Evolutionary conservation across 2,888 invertebrate genomes (phyloP), one percentile per base, ranked within the genome.

Genomic region (Idaea biselata): DNA sequence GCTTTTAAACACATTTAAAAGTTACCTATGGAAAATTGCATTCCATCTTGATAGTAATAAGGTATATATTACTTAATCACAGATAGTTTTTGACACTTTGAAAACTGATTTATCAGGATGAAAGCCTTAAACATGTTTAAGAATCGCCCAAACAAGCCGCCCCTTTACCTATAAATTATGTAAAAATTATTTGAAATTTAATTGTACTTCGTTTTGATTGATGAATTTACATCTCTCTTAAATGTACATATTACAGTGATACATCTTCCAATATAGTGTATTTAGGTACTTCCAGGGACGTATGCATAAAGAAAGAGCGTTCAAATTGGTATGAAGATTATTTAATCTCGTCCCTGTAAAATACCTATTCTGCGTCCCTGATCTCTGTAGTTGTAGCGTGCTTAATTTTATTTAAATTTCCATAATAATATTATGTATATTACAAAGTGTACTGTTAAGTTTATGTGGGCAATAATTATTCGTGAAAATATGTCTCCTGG

Each of bases 401-500:
- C 60, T 55, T 56, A 18, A 8, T 65, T 60, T 61, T 58, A 63
- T 53, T 64, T 58, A 31, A 63, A 62, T 67, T 63, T 58, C 60
- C 63, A 61, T 63, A 58, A 11, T 18, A 55, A 33, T 58, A 60
- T 63, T 55, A 33, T 58, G 58, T 60, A 61, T 60, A 64, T 62
- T 65, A 62, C 58, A 60, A 61, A 61, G 54, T 68, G 63, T 68
- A 71, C 60, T 11, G 64, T 66, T 64, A 66, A 71, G 63, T 65
- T 78, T 82, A 86, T 89, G 91, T 91, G 92, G 91, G 92, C 92
- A 91, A 91, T 90, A 79, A 84, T 83, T 80, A 78, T 80, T 85
- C 84, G 79, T 73, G 81, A 91, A 91, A 91, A 91, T 92, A 92
- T 92, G 92, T 92, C 92, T 92, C 92, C 92, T 91, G 80, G 78